A percentile compares a stretch with the other conserved stretches of the same genome.
These are phyloP conservation scores for Neodiprion pinetum DNA, from an alignment of 1,140 invertebrate species.

Conservation along the genomic window DNA sequence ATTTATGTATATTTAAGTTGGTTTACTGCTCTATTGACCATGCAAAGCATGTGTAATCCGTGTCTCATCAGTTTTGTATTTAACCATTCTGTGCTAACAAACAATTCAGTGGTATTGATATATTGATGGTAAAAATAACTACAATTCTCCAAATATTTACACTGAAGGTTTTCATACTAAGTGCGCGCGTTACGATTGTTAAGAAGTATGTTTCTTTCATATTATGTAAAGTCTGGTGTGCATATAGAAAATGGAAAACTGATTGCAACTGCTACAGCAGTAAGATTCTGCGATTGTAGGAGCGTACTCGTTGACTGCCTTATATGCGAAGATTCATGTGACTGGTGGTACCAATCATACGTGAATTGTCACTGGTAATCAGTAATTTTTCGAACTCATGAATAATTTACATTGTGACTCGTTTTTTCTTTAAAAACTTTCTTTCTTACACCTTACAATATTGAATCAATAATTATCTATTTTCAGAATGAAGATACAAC, in stretches of 20 bases:
- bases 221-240: not conserved
- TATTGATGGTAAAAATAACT: too few species aligned
- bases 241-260: not conserved
- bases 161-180: too few species aligned
- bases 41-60: too few species aligned
- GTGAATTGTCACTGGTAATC: conserved; percentile 5
- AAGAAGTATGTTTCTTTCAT: not conserved
- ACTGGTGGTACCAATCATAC: not conserved
- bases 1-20: too few species aligned
- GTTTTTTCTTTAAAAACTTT: not conserved
- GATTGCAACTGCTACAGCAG: not conserved
- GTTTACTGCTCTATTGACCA: too few species aligned
- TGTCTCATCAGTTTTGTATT: too few species aligned
- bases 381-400: not conserved
- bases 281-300: conserved; percentile 1
- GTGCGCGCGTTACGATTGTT: too few species aligned
- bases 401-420: not conserved
- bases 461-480: conserved; percentile 44
- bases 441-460: not conserved
- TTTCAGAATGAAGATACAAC: conserved; percentile 50
- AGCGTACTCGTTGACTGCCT: not conserved
- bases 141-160: too few species aligned
- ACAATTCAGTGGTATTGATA: too few species aligned
- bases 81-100: too few species aligned
- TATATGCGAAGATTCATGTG: not conserved